phyloP scores from a whole-genome alignment of 2,113 vertebrate genomes.

The Sardina pilchardus region DNA sequence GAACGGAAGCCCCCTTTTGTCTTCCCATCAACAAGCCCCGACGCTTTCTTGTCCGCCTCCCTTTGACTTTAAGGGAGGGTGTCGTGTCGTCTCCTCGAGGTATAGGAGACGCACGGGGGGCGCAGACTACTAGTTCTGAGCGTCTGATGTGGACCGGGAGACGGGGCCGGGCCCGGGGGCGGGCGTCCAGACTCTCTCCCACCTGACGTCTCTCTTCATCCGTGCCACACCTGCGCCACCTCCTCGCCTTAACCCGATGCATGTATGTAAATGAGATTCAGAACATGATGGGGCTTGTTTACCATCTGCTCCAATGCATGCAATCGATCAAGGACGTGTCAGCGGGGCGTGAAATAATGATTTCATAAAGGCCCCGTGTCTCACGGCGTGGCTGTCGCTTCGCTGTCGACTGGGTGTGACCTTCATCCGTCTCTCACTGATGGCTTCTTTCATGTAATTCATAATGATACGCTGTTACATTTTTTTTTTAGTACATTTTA shows the following conservation, averaged over 20 bases:
- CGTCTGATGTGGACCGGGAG: background rate
- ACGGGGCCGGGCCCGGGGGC: too few species aligned
- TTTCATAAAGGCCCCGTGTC: constrained; percentile 56
- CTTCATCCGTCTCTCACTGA: background rate
- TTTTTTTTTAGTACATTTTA: background rate
- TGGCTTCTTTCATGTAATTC: constrained; percentile 10
- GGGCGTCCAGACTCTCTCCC: constrained; percentile 5
- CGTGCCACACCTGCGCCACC: constrained; percentile 24
- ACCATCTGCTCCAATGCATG: constrained; percentile 67
- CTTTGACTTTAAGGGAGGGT: constrained; percentile 40
- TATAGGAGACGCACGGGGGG: background rate
- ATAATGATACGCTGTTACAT: background rate
- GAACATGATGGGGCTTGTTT: constrained; percentile 70
- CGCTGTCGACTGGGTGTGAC: background rate
- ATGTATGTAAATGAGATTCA: constrained; percentile 66
- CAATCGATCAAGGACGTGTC: constrained; percentile 69
- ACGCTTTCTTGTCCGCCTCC: background rate
- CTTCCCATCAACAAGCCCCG: background rate
- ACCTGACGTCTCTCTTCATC: constrained; percentile 51
- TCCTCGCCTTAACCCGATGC: constrained; percentile 45
- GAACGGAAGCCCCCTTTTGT: constrained; percentile 33
- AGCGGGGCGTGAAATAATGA: constrained; percentile 55
- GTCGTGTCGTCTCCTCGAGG: constrained; percentile 22
- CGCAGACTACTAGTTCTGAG: constrained; percentile 11
- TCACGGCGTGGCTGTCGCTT: background rate